phyloP scores from a whole-genome alignment of 2,888 invertebrate species.

The Dynastes maya region DNA sequence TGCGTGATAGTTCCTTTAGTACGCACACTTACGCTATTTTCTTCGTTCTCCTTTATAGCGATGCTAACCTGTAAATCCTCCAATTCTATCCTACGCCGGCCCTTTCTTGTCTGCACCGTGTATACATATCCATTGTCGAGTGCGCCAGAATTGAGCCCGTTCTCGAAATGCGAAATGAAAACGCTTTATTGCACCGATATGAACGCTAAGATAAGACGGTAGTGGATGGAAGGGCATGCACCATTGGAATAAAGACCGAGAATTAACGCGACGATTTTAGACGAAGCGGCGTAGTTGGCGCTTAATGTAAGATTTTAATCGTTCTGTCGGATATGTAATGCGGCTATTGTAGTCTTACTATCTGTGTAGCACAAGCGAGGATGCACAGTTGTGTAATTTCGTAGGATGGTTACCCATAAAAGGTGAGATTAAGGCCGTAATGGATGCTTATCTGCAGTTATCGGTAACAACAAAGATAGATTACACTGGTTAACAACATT shows the following conservation, averaged over 20 bases:
- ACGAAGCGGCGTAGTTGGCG: background rate
- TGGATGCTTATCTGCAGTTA: background rate
- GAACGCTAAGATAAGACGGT: conserved; percentile 5
- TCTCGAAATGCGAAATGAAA: background rate
- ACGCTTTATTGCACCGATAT: conserved; percentile 4
- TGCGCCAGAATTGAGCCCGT: background rate
- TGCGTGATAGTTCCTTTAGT: background rate
- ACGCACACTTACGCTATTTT: background rate
- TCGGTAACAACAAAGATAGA: background rate
- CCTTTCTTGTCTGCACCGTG: too few species aligned
- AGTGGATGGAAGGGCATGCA: conserved; percentile 12
- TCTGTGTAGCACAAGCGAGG: background rate
- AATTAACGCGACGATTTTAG: conserved; percentile 13
- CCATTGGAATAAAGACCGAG: background rate
- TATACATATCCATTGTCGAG: background rate
- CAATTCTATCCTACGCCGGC: background rate
- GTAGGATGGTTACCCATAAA: background rate
- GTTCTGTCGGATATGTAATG: background rate
- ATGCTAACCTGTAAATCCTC: background rate
- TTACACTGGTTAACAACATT: background rate
- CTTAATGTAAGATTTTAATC: conserved; percentile 6
- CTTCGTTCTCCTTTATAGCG: background rate
- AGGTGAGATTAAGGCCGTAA: background rate
- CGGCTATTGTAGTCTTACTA: background rate
- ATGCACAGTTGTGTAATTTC: background rate